phyloP scores from a whole-genome alignment of 2,888 invertebrate species.

The Electrophaes corylata region DNA sequence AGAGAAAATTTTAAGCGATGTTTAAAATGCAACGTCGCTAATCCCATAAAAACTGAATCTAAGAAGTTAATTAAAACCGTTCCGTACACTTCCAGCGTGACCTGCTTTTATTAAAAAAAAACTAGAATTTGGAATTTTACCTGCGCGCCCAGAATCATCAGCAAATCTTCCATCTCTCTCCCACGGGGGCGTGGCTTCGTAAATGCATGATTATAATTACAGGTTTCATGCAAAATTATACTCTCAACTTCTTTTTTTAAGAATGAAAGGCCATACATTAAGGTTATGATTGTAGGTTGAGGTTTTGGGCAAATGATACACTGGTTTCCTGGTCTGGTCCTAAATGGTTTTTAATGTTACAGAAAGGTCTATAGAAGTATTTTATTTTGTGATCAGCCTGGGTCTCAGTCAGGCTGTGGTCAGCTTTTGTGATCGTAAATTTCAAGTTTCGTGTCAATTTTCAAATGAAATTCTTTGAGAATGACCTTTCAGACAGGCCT shows the following conservation, averaged over 20 bases:
- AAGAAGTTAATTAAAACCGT: constrained; percentile 18
- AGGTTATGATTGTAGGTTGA: constrained; percentile 18
- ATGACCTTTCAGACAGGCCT: no score
- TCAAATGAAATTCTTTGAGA: no score
- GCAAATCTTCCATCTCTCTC: constrained; percentile 30
- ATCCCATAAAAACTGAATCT: neutral
- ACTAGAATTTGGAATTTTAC: constrained; percentile 8
- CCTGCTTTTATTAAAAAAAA: constrained; percentile 4
- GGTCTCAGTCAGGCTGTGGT: neutral
- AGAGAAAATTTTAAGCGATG: no score
- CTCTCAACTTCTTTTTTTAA: constrained; percentile 13
- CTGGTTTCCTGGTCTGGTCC: constrained; percentile 10
- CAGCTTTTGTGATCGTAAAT: no score
- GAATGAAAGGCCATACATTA: constrained; percentile 18
- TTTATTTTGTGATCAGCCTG: neutral
- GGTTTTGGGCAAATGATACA: constrained; percentile 14
- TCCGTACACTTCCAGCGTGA: constrained; percentile 10
- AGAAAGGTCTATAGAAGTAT: neutral
- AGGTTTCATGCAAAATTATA: constrained; percentile 30
- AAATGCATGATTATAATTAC: constrained; percentile 36
- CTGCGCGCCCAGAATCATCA: constrained; percentile 13
- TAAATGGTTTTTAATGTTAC: constrained; percentile 24
- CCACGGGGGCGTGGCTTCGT: constrained; percentile 38
- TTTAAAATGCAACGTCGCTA: no score
- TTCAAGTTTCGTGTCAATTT: no score